phyloP scores from a whole-genome alignment of 2,888 invertebrate species.

The Sinelater perroti region DNA sequence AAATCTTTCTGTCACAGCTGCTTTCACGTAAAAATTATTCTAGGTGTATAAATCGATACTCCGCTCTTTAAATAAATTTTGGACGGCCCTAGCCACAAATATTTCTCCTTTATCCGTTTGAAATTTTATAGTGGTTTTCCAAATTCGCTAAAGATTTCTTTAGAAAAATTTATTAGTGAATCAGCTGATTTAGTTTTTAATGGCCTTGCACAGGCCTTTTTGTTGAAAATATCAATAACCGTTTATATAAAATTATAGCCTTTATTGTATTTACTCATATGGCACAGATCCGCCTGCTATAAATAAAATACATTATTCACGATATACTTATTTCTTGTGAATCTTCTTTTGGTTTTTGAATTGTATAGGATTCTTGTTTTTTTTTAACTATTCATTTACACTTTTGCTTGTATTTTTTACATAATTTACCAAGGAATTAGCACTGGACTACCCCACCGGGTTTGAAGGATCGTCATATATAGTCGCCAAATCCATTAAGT shows the following conservation, averaged over 20 bases:
- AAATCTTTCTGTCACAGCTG: background rate
- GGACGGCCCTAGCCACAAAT: background rate
- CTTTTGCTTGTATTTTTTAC: background rate
- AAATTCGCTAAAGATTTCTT: background rate
- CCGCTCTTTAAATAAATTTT: constrained; percentile 5
- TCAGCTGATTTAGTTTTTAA: background rate
- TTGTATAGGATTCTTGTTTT: background rate
- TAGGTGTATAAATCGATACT: background rate
- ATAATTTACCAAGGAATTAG: background rate
- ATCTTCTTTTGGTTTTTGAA: background rate
- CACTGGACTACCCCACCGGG: too few relatives aligned
- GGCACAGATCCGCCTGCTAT: background rate
- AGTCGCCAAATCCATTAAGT: too few relatives aligned
- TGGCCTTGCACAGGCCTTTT: background rate
- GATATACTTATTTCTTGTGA: background rate
- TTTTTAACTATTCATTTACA: constrained; percentile 19
- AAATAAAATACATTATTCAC: background rate
- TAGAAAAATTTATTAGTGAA: background rate
- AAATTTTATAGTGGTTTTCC: background rate
- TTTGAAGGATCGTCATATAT: too few relatives aligned
- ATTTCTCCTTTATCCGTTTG: constrained; percentile 10
- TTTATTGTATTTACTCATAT: background rate
- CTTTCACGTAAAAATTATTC: background rate
- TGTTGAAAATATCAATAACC: background rate
- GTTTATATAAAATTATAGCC: background rate